These are phyloP conservation scores for Phalacrocorax carbo DNA, from an alignment of 2,113 vertebrate species.

Conservation along the genomic window DNA sequence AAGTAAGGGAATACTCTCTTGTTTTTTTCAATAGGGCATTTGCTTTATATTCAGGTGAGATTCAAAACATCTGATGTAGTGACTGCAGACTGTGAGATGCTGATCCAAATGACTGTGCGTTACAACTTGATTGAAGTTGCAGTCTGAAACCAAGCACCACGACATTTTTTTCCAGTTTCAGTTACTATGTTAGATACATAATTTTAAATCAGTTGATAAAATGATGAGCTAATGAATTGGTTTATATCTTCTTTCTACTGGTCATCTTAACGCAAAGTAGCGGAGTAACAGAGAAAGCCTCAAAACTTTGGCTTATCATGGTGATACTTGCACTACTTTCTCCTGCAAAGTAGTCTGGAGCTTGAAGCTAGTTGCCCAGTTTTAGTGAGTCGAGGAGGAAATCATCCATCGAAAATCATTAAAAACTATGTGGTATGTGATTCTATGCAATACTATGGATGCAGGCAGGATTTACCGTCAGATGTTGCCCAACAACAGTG, in stretches of 20 bases:
- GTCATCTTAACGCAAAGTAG: not conserved
- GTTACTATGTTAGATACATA: not conserved
- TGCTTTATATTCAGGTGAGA: not conserved
- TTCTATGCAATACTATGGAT: not conserved
- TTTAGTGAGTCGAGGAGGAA: not conserved
- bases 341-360: not conserved
- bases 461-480: not conserved
- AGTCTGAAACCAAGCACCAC: not conserved
- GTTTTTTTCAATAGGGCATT: not conserved
- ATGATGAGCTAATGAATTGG: not conserved
- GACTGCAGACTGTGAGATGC: not conserved
- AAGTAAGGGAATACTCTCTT: not conserved
- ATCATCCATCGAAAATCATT: not conserved
- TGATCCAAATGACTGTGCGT: not conserved
- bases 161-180: not conserved
- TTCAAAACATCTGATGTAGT: not conserved
- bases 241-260: not conserved
- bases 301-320: not conserved
- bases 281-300: not conserved
- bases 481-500: not conserved
- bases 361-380: not conserved
- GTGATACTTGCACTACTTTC: not conserved
- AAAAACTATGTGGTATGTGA: not conserved
- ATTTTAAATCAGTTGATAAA: slow-evolving; percentile 8
- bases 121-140: not conserved